Evolutionary conservation across 2,888 invertebrate genomes (phyloP).

Genomic region (Drosophila conformis): DNA sequence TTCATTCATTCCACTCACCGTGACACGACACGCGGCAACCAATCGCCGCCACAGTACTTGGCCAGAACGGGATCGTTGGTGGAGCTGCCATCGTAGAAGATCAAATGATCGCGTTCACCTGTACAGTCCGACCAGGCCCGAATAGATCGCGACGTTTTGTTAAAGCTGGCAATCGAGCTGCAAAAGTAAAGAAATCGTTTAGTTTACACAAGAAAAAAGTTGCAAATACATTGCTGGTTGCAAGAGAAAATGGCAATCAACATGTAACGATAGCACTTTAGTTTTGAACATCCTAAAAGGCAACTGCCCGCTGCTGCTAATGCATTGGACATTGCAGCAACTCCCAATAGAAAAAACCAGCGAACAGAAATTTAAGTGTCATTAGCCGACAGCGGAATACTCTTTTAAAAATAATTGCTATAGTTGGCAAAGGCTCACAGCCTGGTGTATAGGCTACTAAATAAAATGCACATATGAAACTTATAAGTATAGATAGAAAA

Average conservation of each 20-base stretch:
- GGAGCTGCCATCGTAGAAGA: conserved; percentile 93
- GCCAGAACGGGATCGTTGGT: conserved; percentile 93
- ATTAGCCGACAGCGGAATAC: not conserved
- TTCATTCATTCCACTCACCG: conserved; percentile 83
- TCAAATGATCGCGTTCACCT: conserved; percentile 92
- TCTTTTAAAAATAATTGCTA: not conserved
- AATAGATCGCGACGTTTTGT: conserved; percentile 90
- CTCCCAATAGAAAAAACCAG: not conserved
- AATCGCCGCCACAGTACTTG: conserved; percentile 95
- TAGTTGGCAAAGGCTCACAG: not conserved
- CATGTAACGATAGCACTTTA: not conserved
- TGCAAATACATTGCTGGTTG: not conserved
- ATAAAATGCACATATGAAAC: not conserved
- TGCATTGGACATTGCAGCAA: not conserved
- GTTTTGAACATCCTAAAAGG: not conserved
- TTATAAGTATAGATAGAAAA: not conserved
- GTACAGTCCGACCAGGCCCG: conserved; percentile 93
- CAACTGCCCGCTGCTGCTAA: not conserved
- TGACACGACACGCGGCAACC: conserved; percentile 91
- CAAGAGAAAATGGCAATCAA: not conserved
- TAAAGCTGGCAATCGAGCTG: conserved; percentile 87
- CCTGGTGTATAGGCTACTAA: too few species aligned
- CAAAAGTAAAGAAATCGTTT: conserved; percentile 15
- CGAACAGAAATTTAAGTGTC: not conserved
- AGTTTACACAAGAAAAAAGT: not conserved